A percentile compares a stretch with the other conserved stretches of the same genome.
Conservation (phyloP, 1,140 invertebrate genomes). For the Capitella teleta region DNA sequence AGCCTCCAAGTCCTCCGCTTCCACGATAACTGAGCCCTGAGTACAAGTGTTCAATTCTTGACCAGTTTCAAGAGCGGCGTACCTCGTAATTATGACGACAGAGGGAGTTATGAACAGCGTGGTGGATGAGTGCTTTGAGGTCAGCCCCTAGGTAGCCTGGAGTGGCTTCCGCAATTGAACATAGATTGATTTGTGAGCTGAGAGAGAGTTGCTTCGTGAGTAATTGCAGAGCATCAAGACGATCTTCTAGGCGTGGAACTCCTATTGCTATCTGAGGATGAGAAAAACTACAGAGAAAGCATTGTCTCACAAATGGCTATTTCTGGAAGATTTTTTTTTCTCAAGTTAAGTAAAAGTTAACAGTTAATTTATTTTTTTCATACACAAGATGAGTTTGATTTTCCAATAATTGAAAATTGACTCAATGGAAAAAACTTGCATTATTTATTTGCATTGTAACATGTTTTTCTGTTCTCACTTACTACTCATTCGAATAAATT, state of each 20-base stretch:
- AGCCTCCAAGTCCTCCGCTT: constrained; percentile 54
- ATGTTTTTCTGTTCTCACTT: too few species aligned
- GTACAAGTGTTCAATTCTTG: not conserved
- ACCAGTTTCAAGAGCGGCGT: constrained; percentile 45
- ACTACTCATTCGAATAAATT: too few species aligned
- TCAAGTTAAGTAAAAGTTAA: too few species aligned
- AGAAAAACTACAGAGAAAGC: constrained; percentile 7
- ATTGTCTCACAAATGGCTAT: too few species aligned
- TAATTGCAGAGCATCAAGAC: constrained; percentile 22
- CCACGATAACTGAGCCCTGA: not conserved
- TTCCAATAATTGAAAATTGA: too few species aligned
- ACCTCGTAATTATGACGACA: constrained; percentile 16
- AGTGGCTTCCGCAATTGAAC: constrained; percentile 32
- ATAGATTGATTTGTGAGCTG: too few species aligned
- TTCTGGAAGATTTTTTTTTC: too few species aligned
- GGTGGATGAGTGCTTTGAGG: constrained; percentile 37
- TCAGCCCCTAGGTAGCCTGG: constrained; percentile 47
- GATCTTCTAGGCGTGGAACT: constrained; percentile 23
- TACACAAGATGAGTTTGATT: too few species aligned
- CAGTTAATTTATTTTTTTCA: too few species aligned
- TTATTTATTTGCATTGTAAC: too few species aligned
- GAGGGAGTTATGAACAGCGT: constrained; percentile 20
- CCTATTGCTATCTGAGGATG: constrained; percentile 29
- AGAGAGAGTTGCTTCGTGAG: constrained; percentile 14
- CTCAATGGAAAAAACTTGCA: too few species aligned